These are phyloP conservation scores for Diachrysia chrysitis DNA, from an alignment of 2,888 invertebrate genomes.

Conservation along the genomic window DNA sequence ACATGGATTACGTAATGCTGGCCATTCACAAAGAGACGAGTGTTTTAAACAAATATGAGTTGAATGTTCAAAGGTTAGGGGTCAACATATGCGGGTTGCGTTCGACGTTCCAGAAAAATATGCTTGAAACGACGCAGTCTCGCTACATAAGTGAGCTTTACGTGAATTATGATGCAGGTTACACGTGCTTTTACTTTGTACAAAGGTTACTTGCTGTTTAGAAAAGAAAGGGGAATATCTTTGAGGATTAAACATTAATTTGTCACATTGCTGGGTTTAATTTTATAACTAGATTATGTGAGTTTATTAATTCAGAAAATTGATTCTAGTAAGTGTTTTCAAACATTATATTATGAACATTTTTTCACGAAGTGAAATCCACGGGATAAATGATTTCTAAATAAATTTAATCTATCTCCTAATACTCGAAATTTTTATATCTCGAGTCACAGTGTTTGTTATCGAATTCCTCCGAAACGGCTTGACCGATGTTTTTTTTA, in stretches of 20 bases:
- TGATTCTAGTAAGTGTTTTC: too few relatives aligned
- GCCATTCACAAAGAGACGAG: constrained; percentile 35
- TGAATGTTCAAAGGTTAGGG: constrained; percentile 47
- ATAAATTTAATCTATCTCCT: too few relatives aligned
- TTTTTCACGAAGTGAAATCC: too few relatives aligned
- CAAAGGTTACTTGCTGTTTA: constrained; percentile 31
- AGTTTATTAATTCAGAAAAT: too few relatives aligned
- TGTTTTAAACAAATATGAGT: constrained; percentile 42
- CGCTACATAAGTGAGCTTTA: constrained; percentile 45
- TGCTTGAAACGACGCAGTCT: constrained; percentile 49
- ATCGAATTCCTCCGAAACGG: too few relatives aligned
- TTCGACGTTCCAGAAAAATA: constrained; percentile 54
- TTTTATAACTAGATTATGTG: too few relatives aligned
- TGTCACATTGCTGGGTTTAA: too few relatives aligned
- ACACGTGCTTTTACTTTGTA: constrained; percentile 37
- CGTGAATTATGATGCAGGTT: constrained; percentile 51
- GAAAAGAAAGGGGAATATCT: constrained; percentile 25
- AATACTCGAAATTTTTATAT: too few relatives aligned
- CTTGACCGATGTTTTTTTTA: too few relatives aligned
- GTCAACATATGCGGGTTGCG: constrained; percentile 39
- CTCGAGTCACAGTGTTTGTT: too few relatives aligned
- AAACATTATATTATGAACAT: too few relatives aligned
- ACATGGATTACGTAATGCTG: constrained; percentile 36
- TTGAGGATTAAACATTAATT: constrained; percentile 32
- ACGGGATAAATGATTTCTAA: too few relatives aligned